Percentiles rank a stretch among this genome's conserved stretches.
These are phyloP conservation scores for Rhagoletis pomonella DNA, from an alignment of 1,140 invertebrate genomes.

Conservation along the genomic window DNA sequence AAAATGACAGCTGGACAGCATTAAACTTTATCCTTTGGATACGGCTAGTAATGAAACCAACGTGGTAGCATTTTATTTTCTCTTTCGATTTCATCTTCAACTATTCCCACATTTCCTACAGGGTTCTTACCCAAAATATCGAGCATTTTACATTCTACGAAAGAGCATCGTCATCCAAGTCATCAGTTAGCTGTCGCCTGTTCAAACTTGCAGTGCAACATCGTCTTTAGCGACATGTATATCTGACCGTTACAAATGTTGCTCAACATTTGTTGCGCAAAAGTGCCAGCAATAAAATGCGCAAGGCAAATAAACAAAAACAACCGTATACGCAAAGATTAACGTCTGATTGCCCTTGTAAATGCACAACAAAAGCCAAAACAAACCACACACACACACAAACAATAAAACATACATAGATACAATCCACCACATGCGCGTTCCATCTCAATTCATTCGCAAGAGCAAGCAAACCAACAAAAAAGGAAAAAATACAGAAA, in stretches of 20 bases:
- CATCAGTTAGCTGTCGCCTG: background rate
- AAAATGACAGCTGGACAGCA: no score
- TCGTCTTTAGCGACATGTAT: background rate
- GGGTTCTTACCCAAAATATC: no score
- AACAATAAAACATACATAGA: background rate
- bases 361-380: background rate
- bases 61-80: no score
- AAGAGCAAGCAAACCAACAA: background rate
- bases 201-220: background rate
- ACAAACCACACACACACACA: background rate
- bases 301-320: background rate
- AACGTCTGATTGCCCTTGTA: background rate
- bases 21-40: no score
- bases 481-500: background rate
- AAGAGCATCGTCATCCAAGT: no score
- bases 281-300: background rate
- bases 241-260: background rate
- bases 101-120: no score
- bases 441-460: background rate
- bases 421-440: slow-evolving; percentile 44
- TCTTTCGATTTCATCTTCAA: no score
- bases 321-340: background rate
- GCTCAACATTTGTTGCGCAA: slow-evolving; percentile 31
- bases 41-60: no score
- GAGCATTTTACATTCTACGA: no score